A percentile compares a stretch with the other conserved stretches of the same genome.
Conservation (phyloP, 2,113 vertebrate species). For the Chamaetylas fuelleborni region DNA sequence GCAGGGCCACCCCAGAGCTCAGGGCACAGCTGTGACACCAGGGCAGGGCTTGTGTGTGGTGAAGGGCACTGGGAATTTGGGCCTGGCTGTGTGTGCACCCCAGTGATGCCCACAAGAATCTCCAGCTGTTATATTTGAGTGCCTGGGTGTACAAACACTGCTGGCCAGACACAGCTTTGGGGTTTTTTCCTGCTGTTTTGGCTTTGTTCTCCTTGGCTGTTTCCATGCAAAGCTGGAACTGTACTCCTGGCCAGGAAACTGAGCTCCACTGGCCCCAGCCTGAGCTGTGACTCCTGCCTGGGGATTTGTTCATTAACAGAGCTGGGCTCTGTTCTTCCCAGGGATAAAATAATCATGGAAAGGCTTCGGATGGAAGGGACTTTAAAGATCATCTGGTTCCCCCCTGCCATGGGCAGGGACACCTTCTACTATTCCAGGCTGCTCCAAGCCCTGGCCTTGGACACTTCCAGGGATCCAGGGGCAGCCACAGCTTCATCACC, state of each 20-base stretch:
- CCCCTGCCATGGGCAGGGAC: too few species aligned
- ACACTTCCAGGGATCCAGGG: not conserved
- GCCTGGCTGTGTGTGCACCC: too few species aligned
- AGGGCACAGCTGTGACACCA: not conserved
- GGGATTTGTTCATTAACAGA: not conserved
- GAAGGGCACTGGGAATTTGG: not conserved
- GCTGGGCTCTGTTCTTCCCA: not conserved
- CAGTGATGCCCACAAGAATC: not conserved
- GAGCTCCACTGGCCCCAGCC: not conserved
- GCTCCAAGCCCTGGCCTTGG: not conserved
- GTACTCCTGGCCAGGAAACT: not conserved
- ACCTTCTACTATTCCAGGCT: accelerated
- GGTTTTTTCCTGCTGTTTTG: not conserved
- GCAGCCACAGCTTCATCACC: not conserved
- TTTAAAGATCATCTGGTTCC: not conserved
- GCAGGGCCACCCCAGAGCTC: not conserved
- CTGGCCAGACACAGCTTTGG: not conserved
- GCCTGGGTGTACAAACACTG: not conserved
- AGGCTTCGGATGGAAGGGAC: not conserved
- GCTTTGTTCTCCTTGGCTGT: not conserved
- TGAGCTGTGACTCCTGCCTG: not conserved
- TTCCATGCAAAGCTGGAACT: not conserved
- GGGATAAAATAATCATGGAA: not conserved
- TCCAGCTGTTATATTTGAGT: not conserved
- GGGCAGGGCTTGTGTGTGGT: not conserved